Evolutionary conservation across 2,888 invertebrate species (phyloP), one percentile per base, ranked within the genome.

Genomic region (Melanostoma scalare): DNA sequence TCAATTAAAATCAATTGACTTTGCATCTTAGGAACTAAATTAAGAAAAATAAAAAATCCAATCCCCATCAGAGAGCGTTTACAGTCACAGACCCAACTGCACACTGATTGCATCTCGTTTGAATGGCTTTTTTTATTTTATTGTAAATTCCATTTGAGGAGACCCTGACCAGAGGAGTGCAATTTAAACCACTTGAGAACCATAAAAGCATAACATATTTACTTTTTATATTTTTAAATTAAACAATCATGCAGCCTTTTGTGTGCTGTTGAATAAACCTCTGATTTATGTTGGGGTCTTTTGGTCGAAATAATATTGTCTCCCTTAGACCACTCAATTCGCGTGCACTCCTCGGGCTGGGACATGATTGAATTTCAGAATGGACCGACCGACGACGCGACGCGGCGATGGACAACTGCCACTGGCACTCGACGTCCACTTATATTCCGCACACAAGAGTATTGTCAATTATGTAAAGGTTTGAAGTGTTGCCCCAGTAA

Each of bases 1-100:
- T 82, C 78, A 82, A 82, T 82, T 82, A 63, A 82, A 73, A 73
- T 78, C 82, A 78, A 78, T 82, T 61, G 53, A 72, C 73, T 72
- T 63, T 52, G 55, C 72, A 55, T 60, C 56, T 30, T 58, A 31
- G 3, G 4, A 10, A 56, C 2, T 53, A 60, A 53, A 63, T n/a
- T 4, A 10, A 8, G 35, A 48, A 33, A 8, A 44, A 52, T 58
- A 36, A 55, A 38, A 65, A 56, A 20, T 31, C 10, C 10, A 20
- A 33, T 55, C 67, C 73, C 48, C 52, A 9, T n/a, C 55, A 33
- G 9, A 36, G 8, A 55, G 36, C 20, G 30, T 5, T 31, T 31
- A 2, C 52, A 36, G 6, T 20, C 35, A 35, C 36, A 65, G n/a
- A 40, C 60, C 2, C 20, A 52, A 31, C 6, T 35, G n/a, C 46